phyloP scores from a whole-genome alignment of 2,797 vertebrate species.

The Alectoris magna region DNA sequence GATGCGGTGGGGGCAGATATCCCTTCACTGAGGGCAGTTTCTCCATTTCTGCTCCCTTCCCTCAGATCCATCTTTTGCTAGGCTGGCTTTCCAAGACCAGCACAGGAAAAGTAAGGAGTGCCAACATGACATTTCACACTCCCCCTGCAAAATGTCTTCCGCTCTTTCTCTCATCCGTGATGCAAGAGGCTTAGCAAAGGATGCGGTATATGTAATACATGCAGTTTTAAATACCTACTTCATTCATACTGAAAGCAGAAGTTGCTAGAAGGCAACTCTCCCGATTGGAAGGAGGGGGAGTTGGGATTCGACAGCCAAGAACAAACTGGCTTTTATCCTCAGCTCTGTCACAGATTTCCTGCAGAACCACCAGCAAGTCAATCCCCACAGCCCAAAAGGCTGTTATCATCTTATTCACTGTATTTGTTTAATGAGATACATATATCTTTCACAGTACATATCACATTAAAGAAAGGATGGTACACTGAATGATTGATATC shows the following conservation, averaged over 20 bases:
- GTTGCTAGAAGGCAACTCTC: conserved; percentile 62
- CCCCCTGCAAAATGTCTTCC: conserved; percentile 24
- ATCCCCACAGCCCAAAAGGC: conserved; percentile 25
- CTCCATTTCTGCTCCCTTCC: not conserved
- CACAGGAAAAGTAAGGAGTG: not conserved
- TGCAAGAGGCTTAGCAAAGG: conserved; percentile 20
- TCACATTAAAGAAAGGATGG: conserved; percentile 37
- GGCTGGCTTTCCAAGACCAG: not conserved
- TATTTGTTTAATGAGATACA: conserved; percentile 58
- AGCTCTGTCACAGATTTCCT: conserved; percentile 45
- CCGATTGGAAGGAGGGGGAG: conserved; percentile 34
- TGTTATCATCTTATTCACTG: conserved; percentile 36
- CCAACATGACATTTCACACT: not conserved
- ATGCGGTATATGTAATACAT: not conserved
- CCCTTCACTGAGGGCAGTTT: not conserved
- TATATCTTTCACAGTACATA: conserved; percentile 38
- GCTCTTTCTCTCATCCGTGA: not conserved
- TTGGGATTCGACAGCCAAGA: conserved; percentile 1
- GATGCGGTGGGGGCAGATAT: not conserved
- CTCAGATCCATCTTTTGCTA: not conserved
- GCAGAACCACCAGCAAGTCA: conserved; percentile 28
- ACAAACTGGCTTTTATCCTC: conserved; percentile 38
- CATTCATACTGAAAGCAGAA: conserved; percentile 48
- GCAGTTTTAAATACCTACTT: conserved; percentile 54
- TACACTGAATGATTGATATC: conserved; percentile 40